Percentiles rank a stretch among this genome's conserved stretches.
phyloP scores from a whole-genome alignment of 92 coral and sea anemone genomes.

The Epizoanthus illoricatus region DNA sequence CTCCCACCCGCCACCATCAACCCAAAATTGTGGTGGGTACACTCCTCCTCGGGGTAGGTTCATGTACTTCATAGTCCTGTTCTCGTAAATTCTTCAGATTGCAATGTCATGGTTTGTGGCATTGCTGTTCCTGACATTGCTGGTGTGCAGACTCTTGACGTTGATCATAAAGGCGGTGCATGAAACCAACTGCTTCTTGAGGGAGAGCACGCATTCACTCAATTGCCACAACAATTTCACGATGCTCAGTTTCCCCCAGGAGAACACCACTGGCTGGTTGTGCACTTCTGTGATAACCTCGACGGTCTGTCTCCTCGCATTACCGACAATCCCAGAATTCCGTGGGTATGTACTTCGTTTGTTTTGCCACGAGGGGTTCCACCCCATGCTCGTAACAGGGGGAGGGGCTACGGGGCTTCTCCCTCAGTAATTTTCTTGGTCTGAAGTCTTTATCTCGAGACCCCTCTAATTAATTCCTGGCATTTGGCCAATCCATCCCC shows the following conservation, averaged over 20 bases:
- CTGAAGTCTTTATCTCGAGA: too few species aligned
- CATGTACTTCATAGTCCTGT: too few species aligned
- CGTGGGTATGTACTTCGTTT: not conserved
- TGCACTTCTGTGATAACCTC: slow-evolving; percentile 9
- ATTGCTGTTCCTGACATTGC: not conserved
- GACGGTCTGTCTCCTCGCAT: not conserved
- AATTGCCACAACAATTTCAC: not conserved
- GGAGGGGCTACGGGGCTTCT: too few species aligned
- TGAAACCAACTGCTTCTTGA: slow-evolving; percentile 3
- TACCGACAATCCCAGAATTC: slow-evolving; percentile 33
- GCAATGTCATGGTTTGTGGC: slow-evolving; percentile 20
- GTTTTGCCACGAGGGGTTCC: too few species aligned
- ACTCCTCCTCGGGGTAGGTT: too few species aligned
- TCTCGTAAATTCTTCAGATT: not conserved
- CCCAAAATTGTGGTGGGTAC: too few species aligned
- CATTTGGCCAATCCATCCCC: too few species aligned
- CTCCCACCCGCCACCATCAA: too few species aligned
- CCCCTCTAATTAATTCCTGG: too few species aligned
- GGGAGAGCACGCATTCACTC: not conserved
- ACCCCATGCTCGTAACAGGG: too few species aligned
- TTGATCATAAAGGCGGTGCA: slow-evolving; percentile 4
- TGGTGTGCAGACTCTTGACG: slow-evolving; percentile 2
- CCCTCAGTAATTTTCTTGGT: too few species aligned
- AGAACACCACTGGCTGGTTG: slow-evolving; percentile 31
- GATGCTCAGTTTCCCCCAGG: not conserved